A percentile compares a stretch with the other conserved stretches of the same genome.
phyloP scores from a whole-genome alignment of 2,797 vertebrate species.

The Galaxias olidus region DNA sequence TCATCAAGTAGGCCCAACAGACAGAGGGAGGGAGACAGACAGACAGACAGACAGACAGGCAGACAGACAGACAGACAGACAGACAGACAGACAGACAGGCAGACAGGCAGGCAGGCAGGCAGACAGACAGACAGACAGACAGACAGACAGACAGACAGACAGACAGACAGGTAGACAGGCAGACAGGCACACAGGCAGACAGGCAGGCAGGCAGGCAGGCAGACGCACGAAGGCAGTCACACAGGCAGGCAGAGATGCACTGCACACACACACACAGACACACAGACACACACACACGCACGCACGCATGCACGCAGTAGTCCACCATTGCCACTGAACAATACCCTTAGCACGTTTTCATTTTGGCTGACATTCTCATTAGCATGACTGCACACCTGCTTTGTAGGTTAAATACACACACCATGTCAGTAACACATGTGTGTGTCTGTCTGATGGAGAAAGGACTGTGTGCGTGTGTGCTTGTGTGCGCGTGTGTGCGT shows the following conservation, averaged over 20 bases:
- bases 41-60: not conserved
- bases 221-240: not conserved
- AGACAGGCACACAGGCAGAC: no score
- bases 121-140: no score
- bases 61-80: not conserved
- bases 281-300: conserved; percentile 14
- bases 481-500: conserved; percentile 1
- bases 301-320: not conserved
- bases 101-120: not conserved
- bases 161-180: no score
- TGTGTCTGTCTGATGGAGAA: conserved; percentile 51
- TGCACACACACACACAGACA: conserved; percentile 3
- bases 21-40: not conserved
- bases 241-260: not conserved
- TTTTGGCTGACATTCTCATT: not conserved
- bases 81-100: not conserved
- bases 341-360: not conserved
- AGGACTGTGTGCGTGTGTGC: conserved; percentile 6
- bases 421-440: conserved; percentile 38
- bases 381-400: not conserved
- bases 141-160: not conserved
- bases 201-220: not conserved
- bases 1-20: conserved; percentile 32
- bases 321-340: not conserved
- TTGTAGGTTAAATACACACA: conserved; percentile 9